Evolutionary conservation across 2,797 vertebrate genomes (phyloP).

Genomic region (Eulemur albifrons): DNA sequence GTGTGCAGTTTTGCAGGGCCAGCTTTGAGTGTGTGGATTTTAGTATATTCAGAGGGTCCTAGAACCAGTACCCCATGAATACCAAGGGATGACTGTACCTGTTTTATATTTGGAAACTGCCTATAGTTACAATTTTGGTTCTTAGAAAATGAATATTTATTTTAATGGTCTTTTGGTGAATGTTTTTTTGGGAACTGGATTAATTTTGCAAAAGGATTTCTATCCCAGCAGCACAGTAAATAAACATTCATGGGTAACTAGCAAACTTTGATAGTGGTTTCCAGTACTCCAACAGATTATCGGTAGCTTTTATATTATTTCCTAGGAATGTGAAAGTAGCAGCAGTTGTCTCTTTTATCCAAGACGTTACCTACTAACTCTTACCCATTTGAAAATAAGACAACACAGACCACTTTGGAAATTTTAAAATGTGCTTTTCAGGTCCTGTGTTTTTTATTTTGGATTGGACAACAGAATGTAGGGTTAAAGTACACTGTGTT

Average conservation of each 20-base stretch:
- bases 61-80: neutral
- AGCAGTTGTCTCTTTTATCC: neutral
- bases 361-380: neutral
- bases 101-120: neutral
- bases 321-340: neutral
- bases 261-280: neutral
- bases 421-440: neutral
- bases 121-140: neutral
- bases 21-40: neutral
- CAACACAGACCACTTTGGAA: neutral
- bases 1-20: neutral
- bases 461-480: neutral
- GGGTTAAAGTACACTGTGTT: neutral
- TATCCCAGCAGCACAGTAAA: neutral
- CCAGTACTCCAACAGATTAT: neutral
- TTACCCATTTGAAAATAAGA: neutral
- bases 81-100: neutral
- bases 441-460: neutral
- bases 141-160: slow-evolving; percentile 3
- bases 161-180: neutral
- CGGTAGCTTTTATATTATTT: neutral
- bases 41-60: neutral
- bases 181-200: neutral
- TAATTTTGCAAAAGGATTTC: neutral
- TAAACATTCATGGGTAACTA: neutral